Conservation (phyloP, 2,113 vertebrate species). For the Stictonetta naevosa region DNA sequence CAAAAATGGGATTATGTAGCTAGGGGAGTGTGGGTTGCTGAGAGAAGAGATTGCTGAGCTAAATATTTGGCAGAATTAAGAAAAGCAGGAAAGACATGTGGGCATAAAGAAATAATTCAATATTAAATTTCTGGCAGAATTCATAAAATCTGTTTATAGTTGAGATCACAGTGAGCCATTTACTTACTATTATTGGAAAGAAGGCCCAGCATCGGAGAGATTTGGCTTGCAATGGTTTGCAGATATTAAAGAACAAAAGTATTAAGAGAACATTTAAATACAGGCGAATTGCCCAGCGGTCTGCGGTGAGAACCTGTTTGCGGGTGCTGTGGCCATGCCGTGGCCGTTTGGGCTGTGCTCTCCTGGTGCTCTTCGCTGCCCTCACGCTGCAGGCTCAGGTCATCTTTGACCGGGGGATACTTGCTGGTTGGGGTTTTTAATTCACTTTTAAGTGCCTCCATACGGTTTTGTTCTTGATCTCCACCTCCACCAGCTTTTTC, state of each 20-base stretch:
- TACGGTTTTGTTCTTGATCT: no score
- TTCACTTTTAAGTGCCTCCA: no score
- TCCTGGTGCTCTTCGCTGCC: background rate
- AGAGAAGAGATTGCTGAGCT: slow-evolving; percentile 55
- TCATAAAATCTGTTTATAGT: slow-evolving; percentile 52
- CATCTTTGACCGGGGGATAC: no score
- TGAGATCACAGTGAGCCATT: slow-evolving; percentile 40
- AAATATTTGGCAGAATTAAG: slow-evolving; percentile 72
- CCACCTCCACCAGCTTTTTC: no score
- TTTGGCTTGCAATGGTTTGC: background rate
- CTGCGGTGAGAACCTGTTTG: accelerated
- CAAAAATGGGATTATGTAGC: slow-evolving; percentile 41
- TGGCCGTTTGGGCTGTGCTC: background rate
- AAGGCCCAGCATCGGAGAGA: background rate
- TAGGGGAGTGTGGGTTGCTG: slow-evolving; percentile 14
- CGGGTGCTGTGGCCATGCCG: background rate
- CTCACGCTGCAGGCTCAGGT: background rate
- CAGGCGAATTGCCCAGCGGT: background rate
- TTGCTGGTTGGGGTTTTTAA: no score
- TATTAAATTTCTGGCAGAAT: slow-evolving; percentile 63
- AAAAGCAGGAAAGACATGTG: slow-evolving; percentile 55
- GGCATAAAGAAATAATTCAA: slow-evolving; percentile 67
- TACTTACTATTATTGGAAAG: slow-evolving; percentile 26
- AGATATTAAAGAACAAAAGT: background rate
- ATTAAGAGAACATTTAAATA: background rate